Percentiles rank a stretch among this genome's conserved stretches.
phyloP scores from a whole-genome alignment of 2,888 invertebrate species.

The Biston stratarius region DNA sequence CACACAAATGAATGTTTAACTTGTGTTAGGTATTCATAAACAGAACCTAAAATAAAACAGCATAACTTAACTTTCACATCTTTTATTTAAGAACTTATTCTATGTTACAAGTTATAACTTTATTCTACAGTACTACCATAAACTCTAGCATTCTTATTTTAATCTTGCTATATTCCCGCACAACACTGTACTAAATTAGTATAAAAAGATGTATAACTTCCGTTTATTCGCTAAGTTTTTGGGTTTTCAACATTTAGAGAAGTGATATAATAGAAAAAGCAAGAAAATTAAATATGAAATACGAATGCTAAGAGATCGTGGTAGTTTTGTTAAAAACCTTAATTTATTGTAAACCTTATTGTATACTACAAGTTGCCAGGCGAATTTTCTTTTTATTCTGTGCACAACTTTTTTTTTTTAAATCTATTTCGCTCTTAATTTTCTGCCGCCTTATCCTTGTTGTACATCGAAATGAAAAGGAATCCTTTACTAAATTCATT shows the following conservation, averaged over 20 bases:
- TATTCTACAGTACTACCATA: slow-evolving; percentile 1
- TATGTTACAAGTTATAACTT: slow-evolving; percentile 33
- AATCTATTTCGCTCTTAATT: neutral
- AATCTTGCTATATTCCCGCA: neutral
- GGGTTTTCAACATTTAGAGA: no score
- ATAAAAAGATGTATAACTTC: neutral
- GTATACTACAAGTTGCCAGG: slow-evolving; percentile 35
- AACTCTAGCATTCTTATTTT: slow-evolving; percentile 3
- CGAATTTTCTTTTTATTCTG: slow-evolving; percentile 9
- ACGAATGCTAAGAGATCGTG: neutral
- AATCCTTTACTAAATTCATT: no score
- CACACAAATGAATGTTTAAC: no score
- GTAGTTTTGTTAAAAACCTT: slow-evolving; percentile 28
- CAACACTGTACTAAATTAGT: neutral
- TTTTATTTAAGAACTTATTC: slow-evolving; percentile 40
- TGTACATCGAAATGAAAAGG: neutral
- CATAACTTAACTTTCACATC: slow-evolving; percentile 3
- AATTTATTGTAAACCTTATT: slow-evolving; percentile 19
- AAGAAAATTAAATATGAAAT: neutral
- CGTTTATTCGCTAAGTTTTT: neutral
- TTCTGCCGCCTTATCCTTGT: neutral
- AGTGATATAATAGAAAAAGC: no score
- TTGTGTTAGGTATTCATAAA: neutral
- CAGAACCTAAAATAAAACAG: slow-evolving; percentile 19
- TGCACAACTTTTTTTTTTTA: neutral